phyloP scores from a whole-genome alignment of 2,888 invertebrate genomes.

The Trachelus iudaicus region DNA sequence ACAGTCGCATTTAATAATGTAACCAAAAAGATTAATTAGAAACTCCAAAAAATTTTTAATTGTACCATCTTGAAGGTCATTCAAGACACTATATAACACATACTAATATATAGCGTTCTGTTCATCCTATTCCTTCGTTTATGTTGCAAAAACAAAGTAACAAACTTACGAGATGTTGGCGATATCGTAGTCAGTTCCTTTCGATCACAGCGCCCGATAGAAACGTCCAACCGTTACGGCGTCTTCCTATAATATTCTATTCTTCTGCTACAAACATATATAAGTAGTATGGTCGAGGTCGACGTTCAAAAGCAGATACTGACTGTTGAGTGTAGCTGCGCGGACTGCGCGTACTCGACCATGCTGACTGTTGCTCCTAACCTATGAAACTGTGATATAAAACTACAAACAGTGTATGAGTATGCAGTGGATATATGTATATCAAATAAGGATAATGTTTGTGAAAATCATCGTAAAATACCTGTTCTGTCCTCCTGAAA shows the following conservation, averaged over 20 bases:
- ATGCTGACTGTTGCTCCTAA: neutral
- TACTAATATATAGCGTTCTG: neutral
- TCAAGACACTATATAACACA: neutral
- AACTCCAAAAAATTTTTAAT: neutral
- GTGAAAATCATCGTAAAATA: neutral
- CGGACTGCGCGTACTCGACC: neutral
- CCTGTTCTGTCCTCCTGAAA: neutral
- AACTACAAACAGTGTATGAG: neutral
- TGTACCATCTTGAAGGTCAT: neutral
- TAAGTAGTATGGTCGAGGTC: neutral
- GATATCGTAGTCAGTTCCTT: neutral
- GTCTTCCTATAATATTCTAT: neutral
- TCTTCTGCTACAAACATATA: neutral
- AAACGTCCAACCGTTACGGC: neutral
- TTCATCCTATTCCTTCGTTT: neutral
- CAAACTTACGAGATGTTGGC: neutral
- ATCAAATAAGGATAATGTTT: neutral
- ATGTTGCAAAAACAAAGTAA: neutral
- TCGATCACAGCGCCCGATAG: neutral
- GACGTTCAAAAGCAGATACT: neutral
- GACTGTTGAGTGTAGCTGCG: neutral
- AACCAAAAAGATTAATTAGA: neutral
- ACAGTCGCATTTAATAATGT: neutral
- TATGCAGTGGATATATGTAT: neutral
- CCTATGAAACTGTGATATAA: neutral